A percentile compares a stretch with the other conserved stretches of the same genome.
Evolutionary conservation across 2,888 invertebrate genomes (phyloP).

Genomic region (Tuta absoluta): DNA sequence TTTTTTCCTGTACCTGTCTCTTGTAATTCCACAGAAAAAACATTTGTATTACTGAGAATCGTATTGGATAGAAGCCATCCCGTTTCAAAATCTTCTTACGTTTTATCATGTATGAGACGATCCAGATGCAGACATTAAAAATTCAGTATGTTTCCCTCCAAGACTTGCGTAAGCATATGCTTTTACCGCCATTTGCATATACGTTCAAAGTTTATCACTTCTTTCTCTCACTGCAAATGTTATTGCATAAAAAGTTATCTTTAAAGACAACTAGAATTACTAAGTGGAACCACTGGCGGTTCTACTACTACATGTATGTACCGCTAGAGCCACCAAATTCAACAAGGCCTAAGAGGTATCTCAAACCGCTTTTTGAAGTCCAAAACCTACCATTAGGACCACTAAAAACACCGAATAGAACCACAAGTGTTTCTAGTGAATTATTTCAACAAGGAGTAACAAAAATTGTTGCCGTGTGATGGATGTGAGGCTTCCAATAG

Average conservation of each 20-base stretch:
- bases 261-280: too few relatives aligned
- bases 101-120: background rate
- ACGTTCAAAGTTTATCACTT: constrained; percentile 16
- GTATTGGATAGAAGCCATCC: constrained; percentile 5
- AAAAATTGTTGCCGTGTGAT: too few relatives aligned
- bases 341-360: too few relatives aligned
- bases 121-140: constrained; percentile 17
- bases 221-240: background rate
- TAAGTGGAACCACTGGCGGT: too few relatives aligned
- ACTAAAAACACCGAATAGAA: too few relatives aligned
- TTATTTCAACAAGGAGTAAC: too few relatives aligned
- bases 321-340: too few relatives aligned
- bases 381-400: too few relatives aligned
- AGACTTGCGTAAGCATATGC: constrained; percentile 10
- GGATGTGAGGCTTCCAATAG: too few relatives aligned
- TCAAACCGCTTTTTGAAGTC: too few relatives aligned
- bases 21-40: constrained; percentile 21
- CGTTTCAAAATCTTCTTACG: constrained; percentile 15
- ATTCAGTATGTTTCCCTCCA: constrained; percentile 13
- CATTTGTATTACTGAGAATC: constrained; percentile 8
- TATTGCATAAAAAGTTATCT: constrained; percentile 25
- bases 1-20: constrained; percentile 31
- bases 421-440: too few relatives aligned
- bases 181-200: constrained; percentile 13
- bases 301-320: too few relatives aligned